Base-by-base conservation (phyloP, 1,140 invertebrate genomes). In the Coptotermes formosanus region DNA sequence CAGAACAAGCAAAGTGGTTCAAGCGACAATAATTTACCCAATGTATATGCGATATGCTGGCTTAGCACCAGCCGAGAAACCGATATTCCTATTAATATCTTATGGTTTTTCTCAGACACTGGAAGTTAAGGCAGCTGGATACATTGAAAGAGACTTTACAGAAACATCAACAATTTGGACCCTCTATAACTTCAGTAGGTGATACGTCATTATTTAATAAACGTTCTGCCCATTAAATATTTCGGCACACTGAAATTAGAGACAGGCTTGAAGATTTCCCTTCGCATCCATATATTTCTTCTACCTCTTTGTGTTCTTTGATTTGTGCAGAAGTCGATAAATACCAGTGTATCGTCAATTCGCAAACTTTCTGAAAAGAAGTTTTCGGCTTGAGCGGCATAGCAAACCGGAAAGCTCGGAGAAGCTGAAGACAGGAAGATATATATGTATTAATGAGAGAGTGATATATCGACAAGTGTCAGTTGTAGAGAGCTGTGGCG, bases 401-500 rank as follows among this genome's bases (percentile, higher is more conserved):
- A 7, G 32, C 6, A 44, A 23, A 44, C 44, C 82, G 82, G 38
- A 82, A 44, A 43, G 44, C 7, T 25, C 32, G 38, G 82, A 23
- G 82, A 0, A 45, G 11, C 82, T 82, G 82, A 23, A 44, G 82
- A 82, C 82, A 82, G 82, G 82, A 82, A 82, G 82, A 82, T 82
- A 44, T 82, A 82, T 82, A 23, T 82, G 82, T 82, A 82, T 82
- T 43, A 82, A 82, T 82, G 44, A 44, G 12, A 43, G 7, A 25
- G 82, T 82, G 82, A 82, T 82, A 82, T 82, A 82, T 82, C 38
- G 82, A 82, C 82, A 82, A 43, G 64, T 75, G 64, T 75, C 64
- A 75, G 64, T 25, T 21, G n/a, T 75, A 12, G n/a, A 75, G n/a
- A 25, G 64, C 19, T 75, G 64, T 30, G 64, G 64, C 25, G 1